A percentile compares a stretch with the other conserved stretches of the same genome.
Conservation (phyloP, 2,888 invertebrate species). For the Platycheirus rosarum region DNA sequence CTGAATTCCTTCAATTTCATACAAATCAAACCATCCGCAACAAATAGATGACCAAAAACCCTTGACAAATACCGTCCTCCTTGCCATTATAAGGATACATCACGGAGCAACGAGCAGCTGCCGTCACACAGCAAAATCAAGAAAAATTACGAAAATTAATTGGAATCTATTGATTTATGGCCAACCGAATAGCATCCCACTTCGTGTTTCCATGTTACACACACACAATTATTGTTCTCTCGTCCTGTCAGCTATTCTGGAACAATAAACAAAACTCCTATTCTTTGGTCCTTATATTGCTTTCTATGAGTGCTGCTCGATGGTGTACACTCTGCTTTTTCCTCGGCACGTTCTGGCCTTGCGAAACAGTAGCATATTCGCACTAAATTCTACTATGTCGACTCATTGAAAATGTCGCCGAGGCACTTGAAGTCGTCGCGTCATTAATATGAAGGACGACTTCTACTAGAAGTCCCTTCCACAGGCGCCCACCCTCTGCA, state of each 20-base stretch:
- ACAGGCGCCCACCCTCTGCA: constrained; percentile 17
- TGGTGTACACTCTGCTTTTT: not conserved
- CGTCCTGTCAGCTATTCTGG: constrained; percentile 71
- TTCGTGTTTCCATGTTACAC: constrained; percentile 27
- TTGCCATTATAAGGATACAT: not conserved
- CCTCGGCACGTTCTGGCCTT: constrained; percentile 7
- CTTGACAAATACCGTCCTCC: not conserved
- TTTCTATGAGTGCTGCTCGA: not conserved
- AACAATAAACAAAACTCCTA: constrained; percentile 71
- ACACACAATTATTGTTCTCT: constrained; percentile 64
- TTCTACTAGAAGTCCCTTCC: constrained; percentile 44
- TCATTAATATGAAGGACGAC: constrained; percentile 72
- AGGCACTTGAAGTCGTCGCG: constrained; percentile 68
- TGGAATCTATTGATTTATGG: constrained; percentile 74
- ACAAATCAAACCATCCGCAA: constrained; percentile 63
- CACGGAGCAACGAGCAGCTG: constrained; percentile 42
- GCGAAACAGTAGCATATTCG: constrained; percentile 40
- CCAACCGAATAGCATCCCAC: constrained; percentile 45
- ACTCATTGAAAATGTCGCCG: constrained; percentile 58
- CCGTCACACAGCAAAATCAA: constrained; percentile 54
- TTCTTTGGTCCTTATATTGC: constrained; percentile 3
- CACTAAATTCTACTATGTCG: constrained; percentile 56
- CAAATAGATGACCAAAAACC: constrained; percentile 59
- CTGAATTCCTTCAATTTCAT: constrained; percentile 19
- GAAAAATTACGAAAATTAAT: constrained; percentile 74